Conservation (phyloP, 2,113 vertebrate genomes). For the Candoia aspera region DNA sequence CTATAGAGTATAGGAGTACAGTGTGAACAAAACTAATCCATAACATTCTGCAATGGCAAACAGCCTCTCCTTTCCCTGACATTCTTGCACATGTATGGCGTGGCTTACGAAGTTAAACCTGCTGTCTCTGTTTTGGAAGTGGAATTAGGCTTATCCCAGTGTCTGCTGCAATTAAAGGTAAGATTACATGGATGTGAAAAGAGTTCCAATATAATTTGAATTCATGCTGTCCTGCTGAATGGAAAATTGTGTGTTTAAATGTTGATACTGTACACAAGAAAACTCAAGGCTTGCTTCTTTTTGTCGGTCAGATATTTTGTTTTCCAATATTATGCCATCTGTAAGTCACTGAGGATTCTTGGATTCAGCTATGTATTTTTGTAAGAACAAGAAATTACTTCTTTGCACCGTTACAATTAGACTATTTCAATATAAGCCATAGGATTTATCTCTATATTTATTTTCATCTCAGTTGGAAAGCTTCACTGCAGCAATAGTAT, state of each 20-base stretch:
- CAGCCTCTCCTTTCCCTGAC: conserved; percentile 51
- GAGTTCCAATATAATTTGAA: conserved; percentile 1
- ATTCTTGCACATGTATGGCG: conserved; percentile 42
- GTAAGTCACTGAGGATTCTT: background rate
- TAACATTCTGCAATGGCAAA: conserved; percentile 43
- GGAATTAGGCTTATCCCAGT: conserved; percentile 60
- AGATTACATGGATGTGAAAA: conserved; percentile 49
- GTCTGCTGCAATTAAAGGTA: conserved; percentile 67
- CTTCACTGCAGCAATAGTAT: background rate
- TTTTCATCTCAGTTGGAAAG: conserved; percentile 3
- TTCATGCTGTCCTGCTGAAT: background rate
- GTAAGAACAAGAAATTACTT: background rate
- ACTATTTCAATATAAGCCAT: background rate
- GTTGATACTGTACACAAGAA: background rate
- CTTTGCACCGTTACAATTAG: background rate
- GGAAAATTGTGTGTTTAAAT: background rate
- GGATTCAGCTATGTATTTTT: background rate
- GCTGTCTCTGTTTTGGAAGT: conserved; percentile 61
- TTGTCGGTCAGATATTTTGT: background rate
- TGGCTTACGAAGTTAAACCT: conserved; percentile 59
- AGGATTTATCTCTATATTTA: background rate
- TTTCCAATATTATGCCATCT: background rate
- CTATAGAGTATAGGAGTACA: conserved; percentile 19
- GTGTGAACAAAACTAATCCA: conserved; percentile 32
- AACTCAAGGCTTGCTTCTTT: background rate